Evolutionary conservation across 2,797 vertebrate genomes (phyloP), one percentile per base, ranked within the genome.

Genomic region (Chloroceryle amazona): DNA sequence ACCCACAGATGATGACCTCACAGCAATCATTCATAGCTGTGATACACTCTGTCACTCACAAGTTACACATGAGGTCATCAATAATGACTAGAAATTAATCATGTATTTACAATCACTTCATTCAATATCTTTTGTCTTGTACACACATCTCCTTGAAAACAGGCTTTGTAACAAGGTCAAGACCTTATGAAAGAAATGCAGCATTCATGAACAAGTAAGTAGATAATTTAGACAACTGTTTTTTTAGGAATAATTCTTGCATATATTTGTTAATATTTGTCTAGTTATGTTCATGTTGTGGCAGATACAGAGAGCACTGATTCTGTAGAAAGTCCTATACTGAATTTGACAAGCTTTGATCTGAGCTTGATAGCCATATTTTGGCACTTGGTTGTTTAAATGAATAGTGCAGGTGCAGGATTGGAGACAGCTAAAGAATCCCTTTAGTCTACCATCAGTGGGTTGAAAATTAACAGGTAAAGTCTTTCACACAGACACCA

Each of bases 61-160:
- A 92, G 55, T 89, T 78, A 63, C 54, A 71, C 51, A 18, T 80
- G 89, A 94, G 71, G 71, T 80, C 74, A 87, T 78, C 81, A 58
- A 63, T 94, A 96, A 90, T 75, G 79, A 85, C 57, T 81, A 75
- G 19, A 68, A 93, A 95, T 91, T 22, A 95, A 92, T 88, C 93
- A 89, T 80, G 31, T n/a, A 94, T 96, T 96, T 95, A 67, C 73
- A 93, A 44, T 58, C 31, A 66, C 19, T 25, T 75, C 15, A 61
- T 89, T 81, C 44, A 37, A n/a, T 74, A 66, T 37, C 41, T 10
- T 91, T 85, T 63, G 42, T 76, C 42, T 8, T 68, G 2, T 55
- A 37, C 46, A 26, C 3, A 21, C 22, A 79, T 86, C 6, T 75
- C 65, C 61, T 93, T 81, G 66, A 82, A 68, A 93, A 46, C 3